Conservation (phyloP, 2,797 vertebrate species). For the Hylomyscus alleni region DNA sequence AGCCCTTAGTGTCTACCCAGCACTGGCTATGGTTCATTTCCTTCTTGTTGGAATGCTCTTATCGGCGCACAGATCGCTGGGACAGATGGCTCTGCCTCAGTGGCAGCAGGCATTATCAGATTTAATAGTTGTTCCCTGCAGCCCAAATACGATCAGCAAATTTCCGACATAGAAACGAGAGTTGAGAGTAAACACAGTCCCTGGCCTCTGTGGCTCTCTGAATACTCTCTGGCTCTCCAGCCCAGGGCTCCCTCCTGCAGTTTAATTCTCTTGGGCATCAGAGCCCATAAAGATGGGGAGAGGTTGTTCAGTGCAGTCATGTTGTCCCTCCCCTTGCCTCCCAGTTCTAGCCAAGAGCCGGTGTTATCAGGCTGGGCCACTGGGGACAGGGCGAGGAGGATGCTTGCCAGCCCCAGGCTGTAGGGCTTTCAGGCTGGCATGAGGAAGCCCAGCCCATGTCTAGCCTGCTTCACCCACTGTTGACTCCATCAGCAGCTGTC, state of each 20-base stretch:
- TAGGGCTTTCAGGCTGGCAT: not conserved
- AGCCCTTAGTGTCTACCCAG: not conserved
- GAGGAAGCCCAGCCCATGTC: not conserved
- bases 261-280: conserved; percentile 55
- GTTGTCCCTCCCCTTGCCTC: not conserved
- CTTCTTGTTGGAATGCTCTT: conserved; percentile 58
- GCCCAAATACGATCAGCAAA: conserved; percentile 72
- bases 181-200: conserved; percentile 64
- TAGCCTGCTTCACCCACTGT: not conserved
- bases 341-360: not conserved
- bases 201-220: conserved; percentile 17
- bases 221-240: not conserved
- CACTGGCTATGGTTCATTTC: not conserved
- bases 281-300: not conserved
- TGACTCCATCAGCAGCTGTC: not conserved
- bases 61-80: conserved; percentile 41
- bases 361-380: not conserved
- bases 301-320: not conserved
- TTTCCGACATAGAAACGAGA: conserved; percentile 65
- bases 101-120: conserved; percentile 72
- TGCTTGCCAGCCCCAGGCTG: not conserved
- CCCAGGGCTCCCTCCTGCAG: not conserved
- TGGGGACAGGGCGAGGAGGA: not conserved
- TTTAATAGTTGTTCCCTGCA: conserved; percentile 71
- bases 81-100: conserved; percentile 78